Evolutionary conservation across 1,140 invertebrate genomes (phyloP), one percentile per base, ranked within the genome.

Genomic region (Nautilus pompilius): DNA sequence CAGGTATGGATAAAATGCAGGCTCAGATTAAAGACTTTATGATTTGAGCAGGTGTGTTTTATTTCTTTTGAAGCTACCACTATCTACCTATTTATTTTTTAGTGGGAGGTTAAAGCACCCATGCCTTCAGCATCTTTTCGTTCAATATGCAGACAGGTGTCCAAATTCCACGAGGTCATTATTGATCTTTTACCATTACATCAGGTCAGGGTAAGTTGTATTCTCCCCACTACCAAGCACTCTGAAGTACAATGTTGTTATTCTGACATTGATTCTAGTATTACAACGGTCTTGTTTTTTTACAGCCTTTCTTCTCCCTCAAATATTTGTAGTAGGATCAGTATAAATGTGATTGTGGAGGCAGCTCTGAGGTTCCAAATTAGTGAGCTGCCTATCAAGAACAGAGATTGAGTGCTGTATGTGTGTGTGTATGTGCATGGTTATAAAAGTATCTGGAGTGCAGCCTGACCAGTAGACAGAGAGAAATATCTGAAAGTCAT

Each of bases 51-150:
- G 17, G 51, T 54, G 26, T 20, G 20, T 57, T 24, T 32, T 15
- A 36, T 30, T 58, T 17, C n/a, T 48, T 17, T 48, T 2, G 17
- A 58, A 36, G 24, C 13, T 36, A 28, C 17, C 5, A 2, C 0
- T 13, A 34, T 58, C 5, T 20, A 36, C 10, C 24, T n/a, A 29
- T 64, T 30, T 65, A n/a, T 63, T 53, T 69, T 68, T 55, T 68
- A 86, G 66, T 99, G 96, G 95, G 93, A 95, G 79, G 94, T 95
- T 0, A 91, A 92, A 75, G 93, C 95, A 26, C 95, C 96, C 2
- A 91, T 98, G 68, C 96, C 96, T 32, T 98, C 96, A 2, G 88
- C 90, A 73, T 89, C 90, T 72, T 97, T 99, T 82, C 88, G 93
- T 66, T 91, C 90, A 82, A 93, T 98, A 75, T 95, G 93, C 57